phyloP scores from a whole-genome alignment of 1,140 invertebrate species.

The Neuroterus valhalla region DNA sequence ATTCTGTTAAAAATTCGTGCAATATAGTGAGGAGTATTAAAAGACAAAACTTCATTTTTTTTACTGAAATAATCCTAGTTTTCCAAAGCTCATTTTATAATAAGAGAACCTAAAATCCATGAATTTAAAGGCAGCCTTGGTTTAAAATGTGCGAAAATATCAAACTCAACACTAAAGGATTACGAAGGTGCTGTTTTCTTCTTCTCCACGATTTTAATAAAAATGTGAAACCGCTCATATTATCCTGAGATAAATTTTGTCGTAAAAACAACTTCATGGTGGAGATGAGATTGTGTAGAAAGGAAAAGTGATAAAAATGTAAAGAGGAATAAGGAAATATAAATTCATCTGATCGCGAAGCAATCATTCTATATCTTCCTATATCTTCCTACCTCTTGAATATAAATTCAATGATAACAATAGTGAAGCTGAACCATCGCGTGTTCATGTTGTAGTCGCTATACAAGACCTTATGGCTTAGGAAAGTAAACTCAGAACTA shows the following conservation, averaged over 20 bases:
- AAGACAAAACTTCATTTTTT: no score
- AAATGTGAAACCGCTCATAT: no score
- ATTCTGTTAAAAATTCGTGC: neutral
- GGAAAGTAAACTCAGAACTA: neutral
- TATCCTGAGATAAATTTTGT: no score
- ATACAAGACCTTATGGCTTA: neutral
- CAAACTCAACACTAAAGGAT: no score
- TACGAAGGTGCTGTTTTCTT: no score
- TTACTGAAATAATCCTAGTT: no score
- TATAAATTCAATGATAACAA: slow-evolving; percentile 30
- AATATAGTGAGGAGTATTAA: neutral
- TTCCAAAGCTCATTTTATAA: no score
- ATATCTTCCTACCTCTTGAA: slow-evolving; percentile 4
- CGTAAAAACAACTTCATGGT: no score
- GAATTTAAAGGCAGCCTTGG: no score
- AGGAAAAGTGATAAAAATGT: neutral
- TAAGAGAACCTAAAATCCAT: no score
- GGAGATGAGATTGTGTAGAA: neutral
- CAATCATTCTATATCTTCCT: slow-evolving; percentile 20
- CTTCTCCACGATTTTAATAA: no score
- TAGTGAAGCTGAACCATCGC: slow-evolving; percentile 7
- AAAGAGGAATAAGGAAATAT: slow-evolving; percentile 8
- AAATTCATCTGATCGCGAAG: slow-evolving; percentile 18
- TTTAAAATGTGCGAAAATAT: no score
- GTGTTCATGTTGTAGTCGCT: neutral